Evolutionary conservation across 1,140 invertebrate species (phyloP).

Genomic region (Drosophila funebris): DNA sequence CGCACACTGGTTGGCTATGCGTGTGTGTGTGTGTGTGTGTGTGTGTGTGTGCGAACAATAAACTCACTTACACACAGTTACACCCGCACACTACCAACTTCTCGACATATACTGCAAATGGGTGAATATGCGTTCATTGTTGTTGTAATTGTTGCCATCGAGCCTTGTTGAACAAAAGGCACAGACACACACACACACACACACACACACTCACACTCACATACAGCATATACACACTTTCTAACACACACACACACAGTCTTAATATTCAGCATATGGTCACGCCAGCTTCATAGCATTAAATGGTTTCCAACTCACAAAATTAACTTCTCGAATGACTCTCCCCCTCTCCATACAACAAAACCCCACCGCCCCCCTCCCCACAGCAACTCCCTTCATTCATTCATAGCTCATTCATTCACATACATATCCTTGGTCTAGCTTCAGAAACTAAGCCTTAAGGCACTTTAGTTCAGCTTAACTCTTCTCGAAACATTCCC

Average conservation of each 20-base stretch:
- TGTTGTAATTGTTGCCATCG: constrained; percentile 79
- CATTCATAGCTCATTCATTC: background rate
- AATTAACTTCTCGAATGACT: constrained; percentile 7
- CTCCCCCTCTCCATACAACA: background rate
- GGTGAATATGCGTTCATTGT: constrained; percentile 58
- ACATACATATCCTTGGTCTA: background rate
- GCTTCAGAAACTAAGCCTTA: background rate
- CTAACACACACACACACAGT: constrained; percentile 2
- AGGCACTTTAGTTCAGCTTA: background rate
- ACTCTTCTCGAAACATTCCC: background rate
- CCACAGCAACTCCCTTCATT: background rate
- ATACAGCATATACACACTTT: too few species aligned
- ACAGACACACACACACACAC: constrained; percentile 11
- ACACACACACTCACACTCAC: constrained; percentile 13
- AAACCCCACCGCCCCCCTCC: too few species aligned
- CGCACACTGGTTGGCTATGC: constrained; percentile 63
- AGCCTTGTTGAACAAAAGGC: constrained; percentile 66
- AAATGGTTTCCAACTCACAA: constrained; percentile 10
- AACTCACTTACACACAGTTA: constrained; percentile 14
- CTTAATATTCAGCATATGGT: constrained; percentile 19
- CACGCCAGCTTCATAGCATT: constrained; percentile 25
- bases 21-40: constrained; percentile 5
- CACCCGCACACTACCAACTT: constrained; percentile 26
- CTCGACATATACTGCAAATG: constrained; percentile 53
- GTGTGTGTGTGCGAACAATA: constrained; percentile 46